Percentiles rank a stretch among this genome's conserved stretches.
Conservation (phyloP, 2,797 vertebrate genomes). For the Dallia pectoralis region DNA sequence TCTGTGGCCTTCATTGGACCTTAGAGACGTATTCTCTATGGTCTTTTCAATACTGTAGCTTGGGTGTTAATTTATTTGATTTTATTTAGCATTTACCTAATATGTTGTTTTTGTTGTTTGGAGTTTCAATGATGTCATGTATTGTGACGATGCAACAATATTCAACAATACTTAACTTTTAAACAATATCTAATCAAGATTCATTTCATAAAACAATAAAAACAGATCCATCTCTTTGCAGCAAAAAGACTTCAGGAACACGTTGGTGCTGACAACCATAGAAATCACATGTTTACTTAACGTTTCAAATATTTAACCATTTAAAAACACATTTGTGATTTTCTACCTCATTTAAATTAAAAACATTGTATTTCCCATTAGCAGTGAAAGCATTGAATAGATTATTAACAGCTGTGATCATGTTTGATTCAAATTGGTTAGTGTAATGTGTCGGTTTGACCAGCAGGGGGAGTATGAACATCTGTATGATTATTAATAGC, state of each 20-base stretch:
- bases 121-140: constrained; percentile 36
- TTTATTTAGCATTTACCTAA: constrained; percentile 21
- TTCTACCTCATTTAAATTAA: too few relatives aligned
- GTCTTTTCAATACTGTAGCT: constrained; percentile 45
- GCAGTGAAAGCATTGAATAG: too few relatives aligned
- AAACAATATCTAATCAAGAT: constrained; percentile 47
- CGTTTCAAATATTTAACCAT: not conserved
- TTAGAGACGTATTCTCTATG: constrained; percentile 7
- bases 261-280: not conserved
- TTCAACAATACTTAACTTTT: constrained; percentile 49
- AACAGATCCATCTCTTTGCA: not conserved
- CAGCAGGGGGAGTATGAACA: constrained; percentile 36
- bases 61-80: constrained; percentile 21
- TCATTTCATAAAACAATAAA: constrained; percentile 52
- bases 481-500: too few relatives aligned
- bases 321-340: not conserved
- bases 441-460: not conserved
- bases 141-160: constrained; percentile 44
- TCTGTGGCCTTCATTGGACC: constrained; percentile 23
- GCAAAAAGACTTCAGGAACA: not conserved
- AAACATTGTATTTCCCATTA: too few relatives aligned
- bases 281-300: not conserved
- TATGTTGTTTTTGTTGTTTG: constrained; percentile 15
- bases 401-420: too few relatives aligned
- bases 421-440: too few relatives aligned